Percentiles rank a stretch among this genome's conserved stretches.
phyloP scores from a whole-genome alignment of 2,888 invertebrate genomes.

The Drosophila conformis region DNA sequence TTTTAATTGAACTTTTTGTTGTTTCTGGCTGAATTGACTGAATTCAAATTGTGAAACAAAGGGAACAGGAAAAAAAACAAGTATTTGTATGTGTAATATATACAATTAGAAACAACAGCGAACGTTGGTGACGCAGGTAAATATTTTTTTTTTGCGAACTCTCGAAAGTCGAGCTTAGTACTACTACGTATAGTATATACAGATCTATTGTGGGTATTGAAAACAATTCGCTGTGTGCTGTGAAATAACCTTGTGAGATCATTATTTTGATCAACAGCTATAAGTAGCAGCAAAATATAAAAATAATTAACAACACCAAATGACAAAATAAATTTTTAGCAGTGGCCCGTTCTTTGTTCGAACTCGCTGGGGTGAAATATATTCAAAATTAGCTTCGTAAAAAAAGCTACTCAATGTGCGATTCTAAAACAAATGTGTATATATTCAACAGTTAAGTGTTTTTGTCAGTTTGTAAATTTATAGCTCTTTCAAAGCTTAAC shows the following conservation, averaged over 20 bases:
- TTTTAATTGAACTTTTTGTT: constrained; percentile 14
- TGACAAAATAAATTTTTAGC: background rate
- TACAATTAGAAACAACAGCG: constrained; percentile 26
- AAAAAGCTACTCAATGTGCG: background rate
- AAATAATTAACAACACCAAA: constrained; percentile 1
- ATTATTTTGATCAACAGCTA: constrained; percentile 31
- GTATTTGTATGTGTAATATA: constrained; percentile 15
- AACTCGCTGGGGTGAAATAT: background rate
- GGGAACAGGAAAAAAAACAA: constrained; percentile 1
- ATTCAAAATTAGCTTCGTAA: constrained; percentile 3
- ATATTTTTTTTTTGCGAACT: constrained; percentile 14
- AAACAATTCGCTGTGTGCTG: constrained; percentile 13
- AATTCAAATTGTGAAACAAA: background rate
- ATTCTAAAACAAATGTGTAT: no score
- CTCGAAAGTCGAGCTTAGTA: constrained; percentile 14
- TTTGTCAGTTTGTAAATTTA: background rate
- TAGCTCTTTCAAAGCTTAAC: background rate
- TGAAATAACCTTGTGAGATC: constrained; percentile 43
- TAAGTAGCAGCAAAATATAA: background rate
- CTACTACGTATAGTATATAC: background rate
- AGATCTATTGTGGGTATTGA: background rate
- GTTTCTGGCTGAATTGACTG: constrained; percentile 23
- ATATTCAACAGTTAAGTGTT: constrained; percentile 1
- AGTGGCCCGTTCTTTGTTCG: background rate
- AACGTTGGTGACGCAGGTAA: constrained; percentile 51